phyloP scores from a whole-genome alignment of 2,888 invertebrate genomes.

The Spilosoma lubricipeda region DNA sequence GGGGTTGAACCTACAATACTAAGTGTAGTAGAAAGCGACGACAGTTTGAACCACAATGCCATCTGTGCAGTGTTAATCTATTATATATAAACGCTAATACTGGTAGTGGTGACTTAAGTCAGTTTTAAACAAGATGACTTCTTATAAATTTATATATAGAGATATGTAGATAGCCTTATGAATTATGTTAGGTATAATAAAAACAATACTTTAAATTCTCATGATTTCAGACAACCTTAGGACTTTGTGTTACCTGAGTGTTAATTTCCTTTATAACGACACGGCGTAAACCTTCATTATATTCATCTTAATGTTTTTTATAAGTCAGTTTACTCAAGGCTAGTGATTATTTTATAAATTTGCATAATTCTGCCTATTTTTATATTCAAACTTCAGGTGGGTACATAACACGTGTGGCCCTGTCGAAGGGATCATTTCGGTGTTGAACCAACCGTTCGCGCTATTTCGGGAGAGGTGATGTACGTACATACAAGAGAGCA shows the following conservation, averaged over 20 bases:
- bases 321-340: neutral
- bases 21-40: too few relatives aligned
- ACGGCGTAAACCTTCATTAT: neutral
- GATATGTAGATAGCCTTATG: neutral
- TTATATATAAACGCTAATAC: neutral
- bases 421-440: neutral
- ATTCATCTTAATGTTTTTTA: slow-evolving; percentile 2
- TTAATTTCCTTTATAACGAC: slow-evolving; percentile 12
- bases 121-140: neutral
- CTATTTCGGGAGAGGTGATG: neutral
- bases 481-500: too few relatives aligned
- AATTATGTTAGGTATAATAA: neutral
- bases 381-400: too few relatives aligned
- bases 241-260: slow-evolving; percentile 18
- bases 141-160: neutral
- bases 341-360: too few relatives aligned
- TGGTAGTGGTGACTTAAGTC: too few relatives aligned
- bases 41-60: too few relatives aligned
- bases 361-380: too few relatives aligned
- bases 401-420: too few relatives aligned
- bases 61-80: too few relatives aligned
- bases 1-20: too few relatives aligned
- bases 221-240: slow-evolving; percentile 30
- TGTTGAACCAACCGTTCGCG: neutral
- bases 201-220: neutral